Conservation (phyloP, 2,888 invertebrate genomes). For the Boloria selene region DNA sequence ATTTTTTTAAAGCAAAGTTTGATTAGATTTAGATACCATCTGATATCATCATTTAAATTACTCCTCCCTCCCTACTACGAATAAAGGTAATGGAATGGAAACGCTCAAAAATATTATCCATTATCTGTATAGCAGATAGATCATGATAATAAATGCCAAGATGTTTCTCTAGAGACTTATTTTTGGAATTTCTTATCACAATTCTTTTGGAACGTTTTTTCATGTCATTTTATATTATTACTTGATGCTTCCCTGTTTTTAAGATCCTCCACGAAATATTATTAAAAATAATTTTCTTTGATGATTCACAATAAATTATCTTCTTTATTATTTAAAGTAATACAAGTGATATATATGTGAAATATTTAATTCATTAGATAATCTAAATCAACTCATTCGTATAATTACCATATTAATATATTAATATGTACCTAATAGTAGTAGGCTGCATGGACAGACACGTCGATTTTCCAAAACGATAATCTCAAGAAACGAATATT, state of each 20-base stretch:
- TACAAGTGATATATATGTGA: too few relatives aligned
- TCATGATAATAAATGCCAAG: slow-evolving; percentile 51
- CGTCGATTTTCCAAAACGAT: neutral
- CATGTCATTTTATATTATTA: slow-evolving; percentile 8
- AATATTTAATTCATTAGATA: too few relatives aligned
- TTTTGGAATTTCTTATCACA: slow-evolving; percentile 27
- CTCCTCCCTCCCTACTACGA: slow-evolving; percentile 58
- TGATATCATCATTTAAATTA: slow-evolving; percentile 62
- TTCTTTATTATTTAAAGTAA: too few relatives aligned
- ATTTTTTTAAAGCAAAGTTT: slow-evolving; percentile 9
- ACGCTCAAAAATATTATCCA: slow-evolving; percentile 72
- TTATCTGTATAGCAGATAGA: slow-evolving; percentile 56
- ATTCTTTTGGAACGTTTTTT: slow-evolving; percentile 25
- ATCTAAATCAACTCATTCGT: too few relatives aligned
- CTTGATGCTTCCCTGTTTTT: slow-evolving; percentile 2
- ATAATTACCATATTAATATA: too few relatives aligned
- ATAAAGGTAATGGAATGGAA: slow-evolving; percentile 65
- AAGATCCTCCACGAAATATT: too few relatives aligned
- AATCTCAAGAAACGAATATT: slow-evolving; percentile 3
- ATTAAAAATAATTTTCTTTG: too few relatives aligned
- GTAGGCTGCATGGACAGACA: too few relatives aligned
- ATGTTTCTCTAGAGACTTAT: slow-evolving; percentile 46
- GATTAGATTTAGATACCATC: slow-evolving; percentile 31
- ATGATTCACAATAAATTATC: too few relatives aligned
- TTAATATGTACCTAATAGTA: too few relatives aligned